Conservation (phyloP, 2,797 vertebrate species). For the Sebastes nivosus region DNA sequence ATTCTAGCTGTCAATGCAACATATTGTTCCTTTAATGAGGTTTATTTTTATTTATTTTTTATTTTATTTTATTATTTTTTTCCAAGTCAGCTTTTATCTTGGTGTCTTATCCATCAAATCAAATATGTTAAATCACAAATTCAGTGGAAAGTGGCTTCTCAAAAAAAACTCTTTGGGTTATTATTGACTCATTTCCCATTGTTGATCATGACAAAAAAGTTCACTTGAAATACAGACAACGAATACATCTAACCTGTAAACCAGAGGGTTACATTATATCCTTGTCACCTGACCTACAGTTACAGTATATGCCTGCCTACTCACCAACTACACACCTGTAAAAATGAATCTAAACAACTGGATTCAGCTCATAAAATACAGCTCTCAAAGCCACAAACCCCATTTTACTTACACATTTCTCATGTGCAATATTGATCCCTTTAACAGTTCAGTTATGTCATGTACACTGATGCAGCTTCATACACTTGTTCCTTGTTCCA, state of each 20-base stretch:
- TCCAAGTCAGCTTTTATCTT: background rate
- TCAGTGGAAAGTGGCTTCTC: too few species aligned
- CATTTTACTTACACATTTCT: background rate
- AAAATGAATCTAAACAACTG: background rate
- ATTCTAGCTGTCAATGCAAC: too few species aligned
- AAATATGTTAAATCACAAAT: background rate
- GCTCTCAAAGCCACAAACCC: background rate
- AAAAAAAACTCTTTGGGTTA: background rate
- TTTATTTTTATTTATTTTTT: background rate
- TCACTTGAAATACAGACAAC: too few species aligned
- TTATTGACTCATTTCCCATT: background rate
- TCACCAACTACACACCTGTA: background rate
- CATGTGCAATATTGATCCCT: background rate
- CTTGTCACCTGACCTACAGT: background rate
- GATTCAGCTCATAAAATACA: background rate
- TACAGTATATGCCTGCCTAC: background rate
- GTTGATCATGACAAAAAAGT: background rate
- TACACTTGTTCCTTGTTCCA: slow-evolving; percentile 16
- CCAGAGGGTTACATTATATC: background rate
- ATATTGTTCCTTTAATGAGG: too few species aligned
- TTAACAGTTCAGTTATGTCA: background rate
- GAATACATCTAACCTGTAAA: background rate
- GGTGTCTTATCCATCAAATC: background rate
- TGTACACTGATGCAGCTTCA: background rate
- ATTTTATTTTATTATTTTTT: background rate